Evolutionary conservation across 1,140 invertebrate species (phyloP).

Genomic region (Scaptomyza graminum): DNA sequence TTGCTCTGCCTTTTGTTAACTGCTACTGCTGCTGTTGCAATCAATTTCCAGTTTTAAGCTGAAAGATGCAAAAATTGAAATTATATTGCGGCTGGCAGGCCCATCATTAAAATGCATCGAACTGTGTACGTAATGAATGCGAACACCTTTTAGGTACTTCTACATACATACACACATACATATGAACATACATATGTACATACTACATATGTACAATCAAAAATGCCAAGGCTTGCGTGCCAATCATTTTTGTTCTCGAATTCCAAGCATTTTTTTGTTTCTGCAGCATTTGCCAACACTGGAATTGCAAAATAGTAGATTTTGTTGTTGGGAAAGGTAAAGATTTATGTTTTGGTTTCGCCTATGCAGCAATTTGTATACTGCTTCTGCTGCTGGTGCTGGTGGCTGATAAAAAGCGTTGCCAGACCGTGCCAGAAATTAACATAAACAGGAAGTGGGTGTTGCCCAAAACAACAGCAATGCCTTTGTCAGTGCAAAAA

Average conservation of each 20-base stretch:
- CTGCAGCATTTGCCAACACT: conserved; percentile 18
- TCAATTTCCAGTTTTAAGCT: conserved; percentile 76
- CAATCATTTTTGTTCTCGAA: conserved; percentile 49
- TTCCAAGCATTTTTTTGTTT: conserved; percentile 46
- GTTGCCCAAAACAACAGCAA: conserved; percentile 30
- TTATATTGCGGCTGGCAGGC: conserved; percentile 66
- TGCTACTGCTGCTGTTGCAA: conserved; percentile 48
- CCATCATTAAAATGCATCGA: conserved; percentile 79
- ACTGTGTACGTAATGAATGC: conserved; percentile 54
- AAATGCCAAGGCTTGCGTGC: conserved; percentile 27
- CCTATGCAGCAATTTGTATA: conserved; percentile 33
- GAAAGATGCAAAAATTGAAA: conserved; percentile 79
- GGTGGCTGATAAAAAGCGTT: conserved; percentile 44
- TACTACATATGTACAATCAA: no score
- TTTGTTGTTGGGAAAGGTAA: not conserved
- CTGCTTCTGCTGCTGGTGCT: not conserved
- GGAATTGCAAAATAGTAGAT: not conserved
- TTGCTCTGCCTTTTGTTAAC: conserved; percentile 2
- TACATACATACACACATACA: not conserved
- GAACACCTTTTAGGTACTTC: conserved; percentile 53
- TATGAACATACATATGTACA: no score
- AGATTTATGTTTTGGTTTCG: conserved; percentile 43
- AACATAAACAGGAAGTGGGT: conserved; percentile 66
- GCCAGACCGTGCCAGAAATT: conserved; percentile 58
- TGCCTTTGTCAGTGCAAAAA: conserved; percentile 34